Conservation (phyloP, 2,797 vertebrate genomes). For the Jordanella pulchra region DNA sequence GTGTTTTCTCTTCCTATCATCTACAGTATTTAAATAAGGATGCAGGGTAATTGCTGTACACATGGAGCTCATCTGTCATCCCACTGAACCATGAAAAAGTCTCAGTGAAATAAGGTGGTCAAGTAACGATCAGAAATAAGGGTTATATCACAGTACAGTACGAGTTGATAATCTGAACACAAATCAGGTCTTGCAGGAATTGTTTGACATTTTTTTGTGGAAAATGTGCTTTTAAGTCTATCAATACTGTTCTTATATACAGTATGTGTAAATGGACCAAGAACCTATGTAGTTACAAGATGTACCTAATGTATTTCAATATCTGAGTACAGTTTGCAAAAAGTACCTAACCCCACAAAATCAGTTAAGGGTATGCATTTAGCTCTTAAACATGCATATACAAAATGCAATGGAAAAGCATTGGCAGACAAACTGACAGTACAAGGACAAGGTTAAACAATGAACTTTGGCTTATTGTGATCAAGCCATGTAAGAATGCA, state of each 20-base stretch:
- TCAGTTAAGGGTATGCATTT: neutral
- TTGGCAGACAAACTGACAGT: neutral
- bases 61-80: constrained; percentile 46
- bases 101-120: constrained; percentile 45
- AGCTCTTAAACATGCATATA: neutral
- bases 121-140: constrained; percentile 65
- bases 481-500: neutral
- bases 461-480: neutral
- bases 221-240: constrained; percentile 3
- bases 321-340: neutral
- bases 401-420: neutral
- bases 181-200: constrained; percentile 20
- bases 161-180: constrained; percentile 32
- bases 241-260: neutral
- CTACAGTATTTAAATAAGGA: constrained; percentile 53
- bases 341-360: neutral
- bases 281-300: too few relatives aligned
- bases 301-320: neutral
- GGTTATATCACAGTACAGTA: constrained; percentile 62
- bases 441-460: neutral
- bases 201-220: constrained; percentile 16
- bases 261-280: too few relatives aligned
- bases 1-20: constrained; percentile 43
- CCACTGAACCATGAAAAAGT: constrained; percentile 51
- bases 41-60: constrained; percentile 54